These are phyloP conservation scores for Tetrax tetrax DNA, from an alignment of 2,113 vertebrate species.

Conservation along the genomic window DNA sequence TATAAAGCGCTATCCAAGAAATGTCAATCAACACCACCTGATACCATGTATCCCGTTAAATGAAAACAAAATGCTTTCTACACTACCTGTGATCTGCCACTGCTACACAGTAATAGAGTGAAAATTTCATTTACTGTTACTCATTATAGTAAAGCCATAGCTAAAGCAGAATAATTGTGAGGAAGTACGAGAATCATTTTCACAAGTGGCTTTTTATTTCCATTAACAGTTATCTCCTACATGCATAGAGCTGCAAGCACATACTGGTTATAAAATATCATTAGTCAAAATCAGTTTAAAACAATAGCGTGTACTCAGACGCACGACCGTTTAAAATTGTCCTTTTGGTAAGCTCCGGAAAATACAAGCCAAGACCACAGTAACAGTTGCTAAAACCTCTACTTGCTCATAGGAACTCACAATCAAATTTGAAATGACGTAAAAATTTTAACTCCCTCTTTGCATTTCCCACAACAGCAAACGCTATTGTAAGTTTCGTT, in stretches of 20 bases:
- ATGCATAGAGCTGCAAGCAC: background rate
- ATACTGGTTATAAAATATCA: background rate
- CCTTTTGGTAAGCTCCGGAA: background rate
- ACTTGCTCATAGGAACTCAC: background rate
- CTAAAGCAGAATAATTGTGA: slow-evolving; percentile 52
- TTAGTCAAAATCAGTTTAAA: background rate
- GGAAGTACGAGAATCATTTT: background rate
- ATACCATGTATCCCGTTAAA: slow-evolving; percentile 73
- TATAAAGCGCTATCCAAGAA: slow-evolving; percentile 79
- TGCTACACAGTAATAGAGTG: background rate
- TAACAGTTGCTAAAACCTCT: background rate
- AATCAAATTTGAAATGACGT: accelerated
- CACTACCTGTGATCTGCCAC: slow-evolving; percentile 18
- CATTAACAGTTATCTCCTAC: slow-evolving; percentile 2
- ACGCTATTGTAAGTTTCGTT: background rate
- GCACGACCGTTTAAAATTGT: background rate
- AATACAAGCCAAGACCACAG: background rate
- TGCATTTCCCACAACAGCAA: background rate
- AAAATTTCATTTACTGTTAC: slow-evolving; percentile 56
- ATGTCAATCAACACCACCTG: slow-evolving; percentile 85
- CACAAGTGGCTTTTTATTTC: slow-evolving; percentile 4
- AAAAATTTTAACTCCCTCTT: background rate
- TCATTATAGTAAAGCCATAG: slow-evolving; percentile 34
- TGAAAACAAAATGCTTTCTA: slow-evolving; percentile 39
- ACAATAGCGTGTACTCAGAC: background rate